phyloP scores from a whole-genome alignment of 2,888 invertebrate genomes.

The Rotaria magnacalcarata region DNA sequence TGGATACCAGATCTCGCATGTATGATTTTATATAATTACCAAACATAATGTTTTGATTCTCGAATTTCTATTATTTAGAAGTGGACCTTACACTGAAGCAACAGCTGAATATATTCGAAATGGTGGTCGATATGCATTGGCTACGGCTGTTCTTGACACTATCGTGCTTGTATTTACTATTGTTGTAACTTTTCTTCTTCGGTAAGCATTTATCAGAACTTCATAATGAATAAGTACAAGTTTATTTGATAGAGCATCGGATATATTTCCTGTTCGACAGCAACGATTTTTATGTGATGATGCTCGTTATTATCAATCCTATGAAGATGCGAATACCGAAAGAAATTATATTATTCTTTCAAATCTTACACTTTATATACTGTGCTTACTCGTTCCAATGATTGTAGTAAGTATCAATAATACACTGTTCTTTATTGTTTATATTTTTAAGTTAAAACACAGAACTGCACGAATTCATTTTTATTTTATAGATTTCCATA shows the following conservation, averaged over 20 bases:
- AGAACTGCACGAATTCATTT: too few species aligned
- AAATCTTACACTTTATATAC: not conserved
- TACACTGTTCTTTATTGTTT: not conserved
- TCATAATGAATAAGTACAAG: not conserved
- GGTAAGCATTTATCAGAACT: not conserved
- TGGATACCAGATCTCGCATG: constrained; percentile 15
- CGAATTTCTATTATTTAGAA: not conserved
- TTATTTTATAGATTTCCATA: not conserved
- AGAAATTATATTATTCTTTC: constrained; percentile 24
- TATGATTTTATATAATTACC: not conserved
- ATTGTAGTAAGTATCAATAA: not conserved
- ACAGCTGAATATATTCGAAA: constrained; percentile 22
- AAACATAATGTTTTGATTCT: not conserved
- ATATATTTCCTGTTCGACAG: constrained; percentile 32
- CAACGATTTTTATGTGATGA: constrained; percentile 34
- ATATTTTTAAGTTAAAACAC: too few species aligned
- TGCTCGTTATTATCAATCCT: constrained; percentile 33
- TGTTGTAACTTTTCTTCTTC: constrained; percentile 33
- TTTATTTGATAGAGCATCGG: constrained; percentile 17
- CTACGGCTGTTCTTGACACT: constrained; percentile 20
- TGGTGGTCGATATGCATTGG: constrained; percentile 34
- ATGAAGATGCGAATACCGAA: constrained; percentile 13
- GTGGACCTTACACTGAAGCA: not conserved
- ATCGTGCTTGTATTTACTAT: constrained; percentile 21
- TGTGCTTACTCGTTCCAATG: not conserved